Evolutionary conservation across 2,888 invertebrate species (phyloP).

Genomic region (Blastobasis adustella): DNA sequence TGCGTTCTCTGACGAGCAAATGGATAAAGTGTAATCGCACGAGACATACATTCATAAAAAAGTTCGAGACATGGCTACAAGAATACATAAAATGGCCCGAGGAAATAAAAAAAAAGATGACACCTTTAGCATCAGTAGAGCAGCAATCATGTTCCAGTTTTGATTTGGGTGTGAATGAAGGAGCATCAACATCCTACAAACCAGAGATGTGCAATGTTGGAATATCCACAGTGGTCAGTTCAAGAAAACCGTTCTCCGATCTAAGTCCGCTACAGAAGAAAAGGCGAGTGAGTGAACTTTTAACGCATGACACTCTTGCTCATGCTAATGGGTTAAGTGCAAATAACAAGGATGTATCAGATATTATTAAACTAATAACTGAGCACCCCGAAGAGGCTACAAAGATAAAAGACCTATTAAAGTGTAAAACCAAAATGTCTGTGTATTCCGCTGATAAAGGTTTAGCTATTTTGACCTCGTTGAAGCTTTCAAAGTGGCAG

Average conservation of each 20-base stretch:
- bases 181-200: conserved; percentile 1
- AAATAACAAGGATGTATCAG: no score
- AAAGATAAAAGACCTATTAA: conserved; percentile 1
- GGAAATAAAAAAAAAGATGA: conserved; percentile 3
- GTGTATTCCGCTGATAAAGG: conserved; percentile 8
- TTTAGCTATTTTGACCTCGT: conserved; percentile 7
- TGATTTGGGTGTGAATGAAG: conserved; percentile 3
- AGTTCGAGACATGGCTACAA: conserved; percentile 7
- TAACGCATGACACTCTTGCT: conserved; percentile 3
- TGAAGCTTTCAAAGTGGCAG: conserved; percentile 9
- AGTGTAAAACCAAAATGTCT: conserved; percentile 1
- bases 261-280: conserved; percentile 6
- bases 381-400: background rate
- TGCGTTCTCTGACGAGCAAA: conserved; percentile 4
- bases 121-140: conserved; percentile 1
- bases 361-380: conserved; percentile 5
- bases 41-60: conserved; percentile 4
- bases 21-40: background rate
- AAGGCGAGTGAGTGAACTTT: conserved; percentile 4
- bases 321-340: no score
- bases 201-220: conserved; percentile 1
- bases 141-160: conserved; percentile 6
- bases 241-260: conserved; percentile 3
- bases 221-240: background rate
- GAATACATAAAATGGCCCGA: conserved; percentile 6